Evolutionary conservation across 2,113 vertebrate species (phyloP), one percentile per base, ranked within the genome.

Genomic region (Stigmatopora nigra): DNA sequence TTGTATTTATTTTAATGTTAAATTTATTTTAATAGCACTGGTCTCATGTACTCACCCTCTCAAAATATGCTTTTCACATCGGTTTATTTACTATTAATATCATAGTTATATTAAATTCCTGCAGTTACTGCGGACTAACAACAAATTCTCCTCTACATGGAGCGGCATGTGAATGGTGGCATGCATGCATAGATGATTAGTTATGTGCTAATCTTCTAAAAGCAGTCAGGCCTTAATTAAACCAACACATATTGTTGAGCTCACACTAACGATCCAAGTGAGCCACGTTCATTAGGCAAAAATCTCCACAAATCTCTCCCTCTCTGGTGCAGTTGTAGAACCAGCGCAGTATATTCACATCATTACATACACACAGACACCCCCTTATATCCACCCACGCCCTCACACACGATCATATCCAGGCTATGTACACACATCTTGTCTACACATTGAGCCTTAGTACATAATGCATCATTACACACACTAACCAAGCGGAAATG

Each of bases 221-320:
- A 82, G 74, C 76, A 51, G 63, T 69, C 61, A 45, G 61, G 68
- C 73, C 68, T 79, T 86, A 86, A 87, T 86, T 82, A 81, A 86
- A 68, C 76, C 36, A 82, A 75, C 65, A 66, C 72, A 59, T 73
- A 78, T 73, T 71, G 77, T 82, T 72, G 77, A 76, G 73, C 78
- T 80, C 79, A 81, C 20, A 58, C 72, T 79, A 87, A 84, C 78
- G 70, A 79, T 73, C 73, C 73, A 73, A 80, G 73, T 78, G 76
- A 86, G 83, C 73, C 58, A 69, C 75, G 64, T 80, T 86, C 82
- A 86, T 87, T 83, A 82, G 76, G 74, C 63, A 82, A 82, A 84
- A 70, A 45, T 69, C 63, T 75, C 70, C 62, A 74, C 78, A 79
- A 84, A 81, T 78, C 73, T 36, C 73, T 59, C 67, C 51, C 71